Evolutionary conservation across 2,797 vertebrate genomes (phyloP).

Genomic region (Platalea minor): DNA sequence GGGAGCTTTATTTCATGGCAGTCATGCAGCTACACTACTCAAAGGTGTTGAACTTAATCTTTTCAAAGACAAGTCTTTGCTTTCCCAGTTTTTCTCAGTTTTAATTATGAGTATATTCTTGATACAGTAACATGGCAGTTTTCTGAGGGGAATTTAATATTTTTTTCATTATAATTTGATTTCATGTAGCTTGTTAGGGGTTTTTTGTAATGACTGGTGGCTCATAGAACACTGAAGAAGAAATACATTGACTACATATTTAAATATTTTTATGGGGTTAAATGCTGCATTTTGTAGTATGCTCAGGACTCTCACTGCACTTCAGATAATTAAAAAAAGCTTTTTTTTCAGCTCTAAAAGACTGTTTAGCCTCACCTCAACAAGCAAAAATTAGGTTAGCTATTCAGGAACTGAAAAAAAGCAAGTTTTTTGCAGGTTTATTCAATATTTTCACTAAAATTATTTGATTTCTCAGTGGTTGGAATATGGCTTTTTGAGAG

Average conservation of each 20-base stretch:
- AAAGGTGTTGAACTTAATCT: neutral
- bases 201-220: neutral
- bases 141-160: neutral
- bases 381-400: neutral
- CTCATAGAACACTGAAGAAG: neutral
- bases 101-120: neutral
- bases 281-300: neutral
- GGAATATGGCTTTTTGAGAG: neutral
- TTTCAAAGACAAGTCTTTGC: neutral
- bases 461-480: neutral
- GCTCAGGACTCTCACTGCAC: neutral
- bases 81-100: neutral
- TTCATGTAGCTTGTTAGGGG: neutral
- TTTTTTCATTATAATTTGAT: constrained; percentile 1
- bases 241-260: neutral
- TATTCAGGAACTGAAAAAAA: neutral
- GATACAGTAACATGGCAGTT: neutral
- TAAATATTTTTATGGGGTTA: neutral
- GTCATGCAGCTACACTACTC: neutral
- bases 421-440: neutral
- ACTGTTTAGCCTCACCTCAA: neutral
- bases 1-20: neutral
- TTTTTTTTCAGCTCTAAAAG: neutral
- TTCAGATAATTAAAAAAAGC: neutral
- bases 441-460: neutral